Evolutionary conservation across 2,888 invertebrate genomes (phyloP).

Genomic region (Protonemura montana): DNA sequence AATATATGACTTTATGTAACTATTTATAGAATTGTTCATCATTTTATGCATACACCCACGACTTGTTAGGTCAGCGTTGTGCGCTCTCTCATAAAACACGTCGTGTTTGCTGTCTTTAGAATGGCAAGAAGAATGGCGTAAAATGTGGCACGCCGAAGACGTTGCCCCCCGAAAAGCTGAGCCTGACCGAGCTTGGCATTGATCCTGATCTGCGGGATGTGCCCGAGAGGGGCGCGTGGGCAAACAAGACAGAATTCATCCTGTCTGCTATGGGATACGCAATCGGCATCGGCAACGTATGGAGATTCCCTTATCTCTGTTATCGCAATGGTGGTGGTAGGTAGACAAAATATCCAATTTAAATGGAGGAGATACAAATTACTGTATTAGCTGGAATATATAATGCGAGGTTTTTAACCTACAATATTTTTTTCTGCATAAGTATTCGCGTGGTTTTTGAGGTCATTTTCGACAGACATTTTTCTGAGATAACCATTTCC

Average conservation of each 20-base stretch:
- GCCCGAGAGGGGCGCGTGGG: slow-evolving; percentile 71
- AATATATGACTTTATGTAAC: not conserved
- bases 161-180: not conserved
- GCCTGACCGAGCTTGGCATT: not conserved
- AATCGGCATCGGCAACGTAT: slow-evolving; percentile 85
- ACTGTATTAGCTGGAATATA: too few species aligned
- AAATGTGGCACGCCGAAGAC: not conserved
- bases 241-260: slow-evolving; percentile 77
- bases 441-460: too few species aligned
- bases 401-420: too few species aligned
- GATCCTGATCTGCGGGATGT: not conserved
- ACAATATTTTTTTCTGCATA: too few species aligned
- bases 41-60: not conserved
- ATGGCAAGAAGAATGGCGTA: not conserved
- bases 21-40: not conserved
- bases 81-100: not conserved
- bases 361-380: too few species aligned
- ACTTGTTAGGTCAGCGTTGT: not conserved
- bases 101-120: not conserved
- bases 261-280: slow-evolving; percentile 84
- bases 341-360: slow-evolving; percentile 50
- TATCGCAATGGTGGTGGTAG: slow-evolving; percentile 86
- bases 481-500: too few species aligned
- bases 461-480: too few species aligned
- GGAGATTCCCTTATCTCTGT: slow-evolving; percentile 87